These are phyloP conservation scores for Bradypodion pumilum DNA, from an alignment of 2,797 vertebrate genomes.

Conservation along the genomic window DNA sequence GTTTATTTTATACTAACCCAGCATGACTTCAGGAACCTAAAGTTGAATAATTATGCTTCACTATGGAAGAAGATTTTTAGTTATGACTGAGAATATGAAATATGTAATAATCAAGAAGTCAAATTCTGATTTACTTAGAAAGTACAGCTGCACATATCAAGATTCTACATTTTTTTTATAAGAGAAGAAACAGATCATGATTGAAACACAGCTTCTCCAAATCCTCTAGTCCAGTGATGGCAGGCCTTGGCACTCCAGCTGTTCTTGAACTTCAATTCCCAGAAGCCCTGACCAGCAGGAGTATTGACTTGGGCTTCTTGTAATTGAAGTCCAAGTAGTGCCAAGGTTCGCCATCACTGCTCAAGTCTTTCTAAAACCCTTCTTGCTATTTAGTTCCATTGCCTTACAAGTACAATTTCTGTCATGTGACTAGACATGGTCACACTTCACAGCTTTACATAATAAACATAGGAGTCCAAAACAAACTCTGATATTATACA, in stretches of 20 bases:
- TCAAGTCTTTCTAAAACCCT: background rate
- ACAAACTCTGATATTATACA: background rate
- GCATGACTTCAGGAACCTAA: background rate
- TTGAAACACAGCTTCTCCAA: background rate
- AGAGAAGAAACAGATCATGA: background rate
- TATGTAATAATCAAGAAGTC: background rate
- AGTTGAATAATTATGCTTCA: background rate
- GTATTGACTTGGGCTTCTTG: no score
- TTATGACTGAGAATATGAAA: background rate
- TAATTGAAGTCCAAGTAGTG: no score
- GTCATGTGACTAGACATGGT: background rate
- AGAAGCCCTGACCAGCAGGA: no score
- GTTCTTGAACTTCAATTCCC: no score
- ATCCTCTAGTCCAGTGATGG: no score
- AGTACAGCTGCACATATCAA: background rate
- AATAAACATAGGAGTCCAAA: background rate
- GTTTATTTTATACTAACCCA: background rate
- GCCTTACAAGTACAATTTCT: background rate
- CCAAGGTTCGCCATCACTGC: no score
- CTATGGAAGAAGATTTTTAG: background rate
- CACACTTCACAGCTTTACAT: background rate
- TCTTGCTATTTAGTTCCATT: background rate
- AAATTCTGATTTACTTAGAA: background rate
- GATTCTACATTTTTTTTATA: background rate
- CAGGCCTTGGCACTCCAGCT: no score